These are phyloP conservation scores for Altica lythri DNA, from an alignment of 2,888 invertebrate species.

Conservation along the genomic window DNA sequence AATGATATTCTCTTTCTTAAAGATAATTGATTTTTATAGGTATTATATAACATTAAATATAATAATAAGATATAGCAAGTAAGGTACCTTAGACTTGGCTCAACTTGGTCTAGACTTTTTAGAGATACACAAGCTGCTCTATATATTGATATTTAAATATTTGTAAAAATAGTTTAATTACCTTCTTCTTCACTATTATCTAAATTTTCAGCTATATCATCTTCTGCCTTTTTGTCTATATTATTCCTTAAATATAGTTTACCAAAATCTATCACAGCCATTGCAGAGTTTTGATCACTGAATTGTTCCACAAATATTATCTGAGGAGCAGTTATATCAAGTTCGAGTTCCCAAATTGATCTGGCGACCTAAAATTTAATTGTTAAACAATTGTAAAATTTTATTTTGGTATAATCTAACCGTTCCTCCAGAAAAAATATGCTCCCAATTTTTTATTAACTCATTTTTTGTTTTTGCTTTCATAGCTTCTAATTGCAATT, in stretches of 20 bases:
- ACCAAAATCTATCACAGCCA: slow-evolving; percentile 90
- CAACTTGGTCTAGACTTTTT: too few species aligned
- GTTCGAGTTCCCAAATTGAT: slow-evolving; percentile 82
- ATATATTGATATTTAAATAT: too few species aligned
- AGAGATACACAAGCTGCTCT: too few species aligned
- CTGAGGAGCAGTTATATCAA: slow-evolving; percentile 93
- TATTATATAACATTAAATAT: too few species aligned
- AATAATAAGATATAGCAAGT: too few species aligned
- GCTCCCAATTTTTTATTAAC: slow-evolving; percentile 77
- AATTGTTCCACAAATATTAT: slow-evolving; percentile 87
- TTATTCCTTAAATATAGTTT: slow-evolving; percentile 70
- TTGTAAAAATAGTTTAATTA: slow-evolving; percentile 36
- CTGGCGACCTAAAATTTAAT: slow-evolving; percentile 62
- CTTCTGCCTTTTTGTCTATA: slow-evolving; percentile 41
- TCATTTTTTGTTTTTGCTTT: slow-evolving; percentile 74
- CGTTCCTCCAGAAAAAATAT: slow-evolving; percentile 68
- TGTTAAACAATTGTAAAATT: slow-evolving; percentile 8
- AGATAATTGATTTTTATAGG: too few species aligned
- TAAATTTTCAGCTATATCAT: slow-evolving; percentile 49
- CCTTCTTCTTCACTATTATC: slow-evolving; percentile 59
- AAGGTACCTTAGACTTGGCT: too few species aligned
- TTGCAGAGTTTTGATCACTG: slow-evolving; percentile 72
- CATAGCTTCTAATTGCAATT: slow-evolving; percentile 61
- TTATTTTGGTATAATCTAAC: slow-evolving; percentile 50
- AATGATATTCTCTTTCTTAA: too few species aligned